A percentile compares a stretch with the other conserved stretches of the same genome.
These are phyloP conservation scores for Invenusta paracnida DNA, from an alignment of 2,888 invertebrate genomes.

Conservation along the genomic window DNA sequence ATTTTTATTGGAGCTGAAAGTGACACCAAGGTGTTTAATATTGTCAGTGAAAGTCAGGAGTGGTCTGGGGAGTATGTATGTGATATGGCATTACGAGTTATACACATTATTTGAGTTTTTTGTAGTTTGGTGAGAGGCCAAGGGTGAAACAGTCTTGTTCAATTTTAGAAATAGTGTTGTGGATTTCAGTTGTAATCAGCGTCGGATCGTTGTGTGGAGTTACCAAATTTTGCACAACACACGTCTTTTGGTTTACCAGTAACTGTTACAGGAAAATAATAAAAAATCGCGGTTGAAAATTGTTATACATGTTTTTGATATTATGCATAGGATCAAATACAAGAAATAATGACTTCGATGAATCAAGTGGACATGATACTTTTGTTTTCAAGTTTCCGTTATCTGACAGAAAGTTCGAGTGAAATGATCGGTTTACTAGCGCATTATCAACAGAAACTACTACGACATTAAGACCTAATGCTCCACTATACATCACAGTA, in stretches of 20 bases:
- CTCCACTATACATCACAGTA: neutral
- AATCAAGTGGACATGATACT: neutral
- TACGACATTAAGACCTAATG: neutral
- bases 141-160: no score
- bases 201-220: no score
- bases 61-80: no score
- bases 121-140: no score
- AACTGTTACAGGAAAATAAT: neutral
- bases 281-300: neutral
- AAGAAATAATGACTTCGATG: neutral
- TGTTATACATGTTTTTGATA: constrained; percentile 16
- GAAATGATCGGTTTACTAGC: neutral
- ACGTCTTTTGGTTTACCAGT: neutral
- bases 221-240: neutral
- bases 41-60: no score
- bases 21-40: no score
- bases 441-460: constrained; percentile 32
- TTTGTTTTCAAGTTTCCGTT: neutral
- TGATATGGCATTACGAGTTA: no score
- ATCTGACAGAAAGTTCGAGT: neutral
- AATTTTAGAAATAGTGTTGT: no score
- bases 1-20: no score
- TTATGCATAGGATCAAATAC: neutral
- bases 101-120: no score
- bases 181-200: no score